Base-by-base conservation (phyloP, 2,113 vertebrate species). In the Megalops atlanticus region DNA sequence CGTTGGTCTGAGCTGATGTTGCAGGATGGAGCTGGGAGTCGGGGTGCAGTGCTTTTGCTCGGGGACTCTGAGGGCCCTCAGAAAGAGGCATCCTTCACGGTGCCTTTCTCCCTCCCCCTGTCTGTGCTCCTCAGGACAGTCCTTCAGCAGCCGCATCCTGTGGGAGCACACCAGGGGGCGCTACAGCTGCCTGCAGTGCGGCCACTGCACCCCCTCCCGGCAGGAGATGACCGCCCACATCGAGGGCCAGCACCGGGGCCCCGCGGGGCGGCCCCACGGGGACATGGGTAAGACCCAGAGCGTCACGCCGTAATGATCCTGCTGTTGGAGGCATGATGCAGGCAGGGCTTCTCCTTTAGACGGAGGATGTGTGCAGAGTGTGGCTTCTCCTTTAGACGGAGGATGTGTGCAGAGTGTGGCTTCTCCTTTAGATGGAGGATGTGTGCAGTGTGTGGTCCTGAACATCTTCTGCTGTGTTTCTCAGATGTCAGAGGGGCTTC, bases 111-210 rank as follows among this genome's bases (percentile, higher is more conserved):
- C 21, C n/a, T 40, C 39, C 33, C 36, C 70, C 24, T 49, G n/a
- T 52, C 38, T 49, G 2, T 74, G 18, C 78, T n/a, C n/a, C 7
- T 45, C 90, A 98, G 96, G 94, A 70, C 88, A 93, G 80, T 83
- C 93, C 58, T 92, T 94, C 89, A 93, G 87, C 88, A 95, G 95
- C 85, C 95, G 97, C 74, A 94, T 98, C 27, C 93, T 97, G 14
- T 98, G 97, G 97, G 95, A 98, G 86, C 97, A 98, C 93, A 98
- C 96, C 1, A 95, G 94, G 69, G 97, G 96, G 69, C 94, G 94
- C 86, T 98, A 98, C 88, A 96, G 90, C 15, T 99, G 97, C 86
- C 92, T 95, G 80, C 96, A 98, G 91, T 98, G 97, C 78, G 91
- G 95, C 76, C 92, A 94, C 88, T 89, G 85, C 10, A 90, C 89